Base-by-base conservation (phyloP, 1,140 invertebrate species). In the Battus philenor region DNA sequence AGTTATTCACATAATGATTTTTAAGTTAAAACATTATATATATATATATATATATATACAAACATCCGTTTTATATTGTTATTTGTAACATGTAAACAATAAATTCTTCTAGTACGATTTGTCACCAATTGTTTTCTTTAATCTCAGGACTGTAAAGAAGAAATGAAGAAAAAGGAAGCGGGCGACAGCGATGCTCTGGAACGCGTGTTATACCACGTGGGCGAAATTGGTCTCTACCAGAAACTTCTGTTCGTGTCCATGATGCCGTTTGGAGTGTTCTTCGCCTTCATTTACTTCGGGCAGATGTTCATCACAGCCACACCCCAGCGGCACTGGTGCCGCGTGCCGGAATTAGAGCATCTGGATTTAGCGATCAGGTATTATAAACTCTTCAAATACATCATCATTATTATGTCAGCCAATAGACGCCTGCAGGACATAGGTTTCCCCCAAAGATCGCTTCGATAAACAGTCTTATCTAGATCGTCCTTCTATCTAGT, bases 191-290 rank as follows among this genome's bases (percentile, higher is more conserved):
- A 80, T 16, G 89, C 89, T 44, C 75, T 92, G 46, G 90, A 92
- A 54, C 72, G 86, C 2, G 79, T 92, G 7, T 73, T 92, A 5
- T 69, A 69, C 8, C 87, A 90, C 49, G 76, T 92, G 6, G 91
- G 91, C 3, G 89, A 91, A 51, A 90, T 89, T 59, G 91, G 91
- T 0, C 83, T 78, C 1, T 93, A 93, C 67, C 92, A 93, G 78
- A 81, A 91, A 22, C 54, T 92, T 8, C 88, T 89, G 70, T 89
- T 92, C 49, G 70, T 91, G 1, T 83, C 89, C 4, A 82, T 82
- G 78, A 30, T 63, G 17, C 80, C 80, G 0, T 79, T 82, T 31
- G 76, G 74, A 0, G 55, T 92, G 1, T 90, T 91, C 8, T 89
- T 89, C 43, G 89, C 90, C 1, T 91, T 91, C 63, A 88, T 92